Percentiles rank a stretch among this genome's conserved stretches.
phyloP scores from a whole-genome alignment of 1,140 invertebrate genomes.

The Zaprionus davidi region DNA sequence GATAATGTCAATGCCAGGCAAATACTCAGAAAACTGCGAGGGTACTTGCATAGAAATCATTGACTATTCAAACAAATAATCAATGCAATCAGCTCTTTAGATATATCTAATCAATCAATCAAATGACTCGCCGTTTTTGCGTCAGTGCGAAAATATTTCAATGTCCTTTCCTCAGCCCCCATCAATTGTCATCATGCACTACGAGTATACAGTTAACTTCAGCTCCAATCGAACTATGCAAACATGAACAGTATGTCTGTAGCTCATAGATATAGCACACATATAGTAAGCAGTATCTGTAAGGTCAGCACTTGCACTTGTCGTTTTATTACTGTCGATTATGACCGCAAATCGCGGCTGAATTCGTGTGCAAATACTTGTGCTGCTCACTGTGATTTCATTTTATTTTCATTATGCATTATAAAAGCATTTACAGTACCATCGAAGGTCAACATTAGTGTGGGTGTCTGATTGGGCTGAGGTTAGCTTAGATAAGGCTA shows the following conservation, averaged over 20 bases:
- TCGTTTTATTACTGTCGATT: constrained; percentile 52
- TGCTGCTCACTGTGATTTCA: constrained; percentile 52
- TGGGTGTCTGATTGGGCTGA: constrained; percentile 36
- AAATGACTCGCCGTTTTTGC: constrained; percentile 50
- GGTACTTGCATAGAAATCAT: constrained; percentile 47
- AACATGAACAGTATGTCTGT: constrained; percentile 41
- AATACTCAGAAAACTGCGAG: constrained; percentile 12
- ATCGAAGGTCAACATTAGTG: constrained; percentile 39
- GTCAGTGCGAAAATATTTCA: constrained; percentile 73
- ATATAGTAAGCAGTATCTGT: constrained; percentile 14
- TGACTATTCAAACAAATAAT: constrained; percentile 52
- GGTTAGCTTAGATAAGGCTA: constrained; percentile 23
- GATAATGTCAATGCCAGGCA: constrained; percentile 57
- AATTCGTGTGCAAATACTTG: constrained; percentile 66
- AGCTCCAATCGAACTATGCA: constrained; percentile 33
- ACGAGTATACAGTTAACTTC: constrained; percentile 58
- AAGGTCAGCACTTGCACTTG: constrained; percentile 71
- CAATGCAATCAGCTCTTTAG: constrained; percentile 22
- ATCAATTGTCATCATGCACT: constrained; percentile 1
- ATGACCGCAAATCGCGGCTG: constrained; percentile 62
- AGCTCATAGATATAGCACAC: constrained; percentile 2
- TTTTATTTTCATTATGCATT: constrained; percentile 22
- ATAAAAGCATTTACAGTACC: constrained; percentile 35
- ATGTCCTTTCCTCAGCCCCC: constrained; percentile 63
- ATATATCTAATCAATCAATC: constrained; percentile 75